Evolutionary conservation across 2,888 invertebrate species (phyloP).

Genomic region (Oscheius onirici): DNA sequence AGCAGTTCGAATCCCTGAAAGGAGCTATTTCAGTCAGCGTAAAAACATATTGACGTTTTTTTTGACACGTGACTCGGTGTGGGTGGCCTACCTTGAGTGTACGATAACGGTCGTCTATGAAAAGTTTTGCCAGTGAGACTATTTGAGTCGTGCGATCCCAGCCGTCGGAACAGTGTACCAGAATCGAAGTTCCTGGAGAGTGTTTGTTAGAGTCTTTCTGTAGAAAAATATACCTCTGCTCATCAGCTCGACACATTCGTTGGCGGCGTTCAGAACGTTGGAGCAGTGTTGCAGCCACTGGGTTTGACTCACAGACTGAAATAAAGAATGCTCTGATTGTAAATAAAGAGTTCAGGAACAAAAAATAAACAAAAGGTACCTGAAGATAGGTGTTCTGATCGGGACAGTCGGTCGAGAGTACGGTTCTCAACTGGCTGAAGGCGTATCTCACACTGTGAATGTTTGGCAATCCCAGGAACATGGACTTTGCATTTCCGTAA

Average conservation of each 20-base stretch:
- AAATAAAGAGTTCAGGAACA: too few relatives aligned
- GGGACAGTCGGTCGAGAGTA: conserved; percentile 33
- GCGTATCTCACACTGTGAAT: conserved; percentile 94
- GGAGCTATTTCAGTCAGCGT: not conserved
- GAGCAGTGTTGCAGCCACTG: conserved; percentile 60
- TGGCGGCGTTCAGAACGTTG: conserved; percentile 43
- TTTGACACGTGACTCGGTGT: not conserved
- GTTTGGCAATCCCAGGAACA: conserved; percentile 96
- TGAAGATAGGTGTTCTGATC: conserved; percentile 34
- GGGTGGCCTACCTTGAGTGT: conserved; percentile 79
- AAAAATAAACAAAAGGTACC: conserved; percentile 26
- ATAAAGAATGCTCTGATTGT: too few relatives aligned
- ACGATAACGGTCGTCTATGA: conserved; percentile 92
- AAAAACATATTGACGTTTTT: conserved; percentile 19
- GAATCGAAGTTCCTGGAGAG: conserved; percentile 86
- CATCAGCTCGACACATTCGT: conserved; percentile 56
- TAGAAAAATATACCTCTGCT: too few relatives aligned
- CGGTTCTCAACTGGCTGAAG: conserved; percentile 85
- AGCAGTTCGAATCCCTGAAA: conserved; percentile 86
- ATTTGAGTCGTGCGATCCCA: conserved; percentile 99
- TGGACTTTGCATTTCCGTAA: conserved; percentile 92
- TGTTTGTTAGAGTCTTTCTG: too few relatives aligned
- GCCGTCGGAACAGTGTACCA: conserved; percentile 97
- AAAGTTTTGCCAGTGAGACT: conserved; percentile 87
- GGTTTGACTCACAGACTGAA: conserved; percentile 55